These are phyloP conservation scores for Centropristis striata DNA, from an alignment of 2,113 vertebrate genomes.

Conservation along the genomic window DNA sequence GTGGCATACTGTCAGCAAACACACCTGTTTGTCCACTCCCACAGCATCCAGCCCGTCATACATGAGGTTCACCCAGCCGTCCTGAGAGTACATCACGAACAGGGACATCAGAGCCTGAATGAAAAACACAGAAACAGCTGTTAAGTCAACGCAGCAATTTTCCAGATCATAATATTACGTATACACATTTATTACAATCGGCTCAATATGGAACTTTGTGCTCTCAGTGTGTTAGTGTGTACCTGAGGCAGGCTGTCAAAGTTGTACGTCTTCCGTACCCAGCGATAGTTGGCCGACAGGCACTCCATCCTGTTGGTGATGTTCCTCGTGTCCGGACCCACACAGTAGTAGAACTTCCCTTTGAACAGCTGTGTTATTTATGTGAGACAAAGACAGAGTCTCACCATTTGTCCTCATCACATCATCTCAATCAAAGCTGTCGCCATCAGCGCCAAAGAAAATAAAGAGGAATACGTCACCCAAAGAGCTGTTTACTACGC, in stretches of 20 bases:
- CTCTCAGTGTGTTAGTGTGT: constrained; percentile 10
- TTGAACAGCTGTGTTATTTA: constrained; percentile 89
- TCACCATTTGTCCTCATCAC: too few relatives aligned
- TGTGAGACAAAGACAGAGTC: background rate
- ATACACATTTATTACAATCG: background rate
- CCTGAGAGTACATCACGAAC: constrained; percentile 92
- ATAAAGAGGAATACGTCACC: background rate
- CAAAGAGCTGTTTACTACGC: background rate
- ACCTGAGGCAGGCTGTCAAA: constrained; percentile 95
- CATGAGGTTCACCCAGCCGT: constrained; percentile 94
- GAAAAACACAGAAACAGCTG: background rate
- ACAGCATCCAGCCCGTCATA: constrained; percentile 91
- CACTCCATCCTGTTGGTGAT: constrained; percentile 90
- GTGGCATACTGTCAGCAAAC: background rate
- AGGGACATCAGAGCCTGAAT: constrained; percentile 90
- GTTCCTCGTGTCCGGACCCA: constrained; percentile 87
- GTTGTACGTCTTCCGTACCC: constrained; percentile 91
- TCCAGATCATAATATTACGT: background rate
- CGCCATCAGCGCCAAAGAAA: background rate
- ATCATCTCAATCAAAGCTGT: background rate
- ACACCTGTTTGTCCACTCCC: constrained; percentile 88
- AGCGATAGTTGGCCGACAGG: constrained; percentile 83
- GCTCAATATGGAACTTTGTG: too few relatives aligned
- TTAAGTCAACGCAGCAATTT: background rate
- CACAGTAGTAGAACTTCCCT: constrained; percentile 94